Percentiles rank a stretch among this genome's conserved stretches.
These are phyloP conservation scores for Gymnothorax javanicus DNA, from an alignment of 2,797 vertebrate species.

Conservation along the genomic window DNA sequence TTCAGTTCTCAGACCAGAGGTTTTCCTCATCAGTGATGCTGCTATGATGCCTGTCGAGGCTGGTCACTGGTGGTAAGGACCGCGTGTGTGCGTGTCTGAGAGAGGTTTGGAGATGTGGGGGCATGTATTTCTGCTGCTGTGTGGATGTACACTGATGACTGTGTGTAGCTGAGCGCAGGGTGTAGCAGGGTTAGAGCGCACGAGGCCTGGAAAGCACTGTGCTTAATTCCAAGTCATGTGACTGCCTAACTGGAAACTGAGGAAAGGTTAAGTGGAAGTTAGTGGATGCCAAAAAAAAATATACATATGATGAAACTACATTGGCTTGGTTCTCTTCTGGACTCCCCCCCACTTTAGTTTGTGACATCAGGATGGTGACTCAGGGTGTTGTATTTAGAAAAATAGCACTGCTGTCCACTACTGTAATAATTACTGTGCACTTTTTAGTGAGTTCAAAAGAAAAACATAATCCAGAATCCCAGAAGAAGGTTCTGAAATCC, in stretches of 20 bases:
- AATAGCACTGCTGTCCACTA: neutral
- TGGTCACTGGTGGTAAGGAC: neutral
- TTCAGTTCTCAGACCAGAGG: neutral
- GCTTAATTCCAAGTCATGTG: neutral
- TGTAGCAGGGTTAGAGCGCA: neutral
- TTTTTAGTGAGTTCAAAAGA: neutral
- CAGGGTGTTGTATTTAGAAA: neutral
- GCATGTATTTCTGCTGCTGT: neutral
- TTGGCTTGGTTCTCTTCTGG: neutral
- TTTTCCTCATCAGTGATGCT: neutral
- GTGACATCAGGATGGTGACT: neutral
- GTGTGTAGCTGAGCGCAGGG: neutral
- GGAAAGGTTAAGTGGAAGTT: neutral
- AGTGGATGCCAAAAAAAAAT: conserved; percentile 22
- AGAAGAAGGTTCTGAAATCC: neutral
- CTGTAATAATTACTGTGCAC: neutral
- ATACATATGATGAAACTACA: neutral
- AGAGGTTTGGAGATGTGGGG: neutral
- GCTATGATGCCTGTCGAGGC: neutral
- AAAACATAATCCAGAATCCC: neutral
- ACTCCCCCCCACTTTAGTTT: neutral
- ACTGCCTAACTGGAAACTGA: conserved; percentile 7
- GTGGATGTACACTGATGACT: neutral
- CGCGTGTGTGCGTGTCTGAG: neutral
- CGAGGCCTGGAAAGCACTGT: neutral